Evolutionary conservation across 2,113 vertebrate genomes (phyloP).

Genomic region (Chlamydotis undulata): DNA sequence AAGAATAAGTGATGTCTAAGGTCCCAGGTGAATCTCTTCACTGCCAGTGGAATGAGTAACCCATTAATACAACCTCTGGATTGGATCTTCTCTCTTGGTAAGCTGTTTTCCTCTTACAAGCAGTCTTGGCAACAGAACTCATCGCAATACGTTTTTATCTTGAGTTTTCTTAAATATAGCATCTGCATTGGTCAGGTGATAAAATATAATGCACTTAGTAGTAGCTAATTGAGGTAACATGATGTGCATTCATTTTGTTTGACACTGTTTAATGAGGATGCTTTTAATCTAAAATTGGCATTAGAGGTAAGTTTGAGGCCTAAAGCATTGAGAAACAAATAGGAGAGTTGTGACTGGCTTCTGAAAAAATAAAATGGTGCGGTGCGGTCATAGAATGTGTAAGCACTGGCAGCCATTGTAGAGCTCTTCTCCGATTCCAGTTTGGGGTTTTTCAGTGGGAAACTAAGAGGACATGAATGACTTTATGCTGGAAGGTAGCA

Average conservation of each 20-base stretch:
- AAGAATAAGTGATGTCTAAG: neutral
- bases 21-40: neutral
- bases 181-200: neutral
- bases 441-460: neutral
- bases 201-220: neutral
- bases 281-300: neutral
- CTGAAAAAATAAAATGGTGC: neutral
- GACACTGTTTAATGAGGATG: neutral
- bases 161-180: neutral
- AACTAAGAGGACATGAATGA: neutral
- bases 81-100: neutral
- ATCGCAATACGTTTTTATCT: neutral
- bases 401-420: neutral
- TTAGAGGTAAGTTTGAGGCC: neutral
- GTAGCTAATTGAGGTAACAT: neutral
- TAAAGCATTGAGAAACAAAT: neutral
- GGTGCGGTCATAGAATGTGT: neutral
- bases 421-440: neutral
- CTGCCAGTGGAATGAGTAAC: neutral
- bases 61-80: neutral
- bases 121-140: neutral
- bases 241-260: neutral
- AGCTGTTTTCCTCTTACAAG: neutral
- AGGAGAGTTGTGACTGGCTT: neutral
- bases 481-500: neutral